Evolutionary conservation across 2,797 vertebrate species (phyloP), one percentile per base, ranked within the genome.

Genomic region (Prunella strophiata): DNA sequence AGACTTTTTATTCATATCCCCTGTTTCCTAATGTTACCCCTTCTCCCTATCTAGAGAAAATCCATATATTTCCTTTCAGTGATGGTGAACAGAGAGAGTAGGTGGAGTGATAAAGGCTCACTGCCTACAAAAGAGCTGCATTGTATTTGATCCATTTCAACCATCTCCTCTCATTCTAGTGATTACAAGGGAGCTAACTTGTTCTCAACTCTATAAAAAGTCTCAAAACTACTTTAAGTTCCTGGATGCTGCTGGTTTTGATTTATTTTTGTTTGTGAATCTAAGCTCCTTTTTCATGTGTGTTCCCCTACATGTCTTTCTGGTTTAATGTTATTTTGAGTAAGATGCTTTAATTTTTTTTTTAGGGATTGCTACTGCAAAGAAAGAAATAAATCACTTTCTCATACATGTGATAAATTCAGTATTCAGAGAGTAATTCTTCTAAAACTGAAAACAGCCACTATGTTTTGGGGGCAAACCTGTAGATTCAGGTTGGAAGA

Each of bases 141-240:
- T 54, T 89, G 51, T 76, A 63, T 81, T 62, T 54, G 57, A 96
- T 83, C 47, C n/a, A 34, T 91, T 96, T 77, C 88, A 93, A 38
- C 25, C 30, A 63, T 43, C n/a, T 89, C 52, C 73, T 87, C 43
- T 85, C 77, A 75, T 50, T 76, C 57, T 38, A 54, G 59, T 70
- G 32, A 71, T 82, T 82, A 82, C 67, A 89, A 74, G 26, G 34
- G 45, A 78, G 66, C 18, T 66, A 87, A 62, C 16, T 91, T 32
- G 7, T 83, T 87, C 68, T 83, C n/a, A 79, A 32, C 15, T 82
- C 30, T 50, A 50, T 65, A 89, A 89, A 83, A 95, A 88, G 16
- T 40, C 77, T 89, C 32, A 87, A 57, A 94, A 34, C 15, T 21
- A 23, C n/a, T 78, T 54, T 63, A n/a, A 43, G n/a, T 89, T 91